Conservation (phyloP, 1,140 invertebrate genomes). For the Euwallacea similis region DNA sequence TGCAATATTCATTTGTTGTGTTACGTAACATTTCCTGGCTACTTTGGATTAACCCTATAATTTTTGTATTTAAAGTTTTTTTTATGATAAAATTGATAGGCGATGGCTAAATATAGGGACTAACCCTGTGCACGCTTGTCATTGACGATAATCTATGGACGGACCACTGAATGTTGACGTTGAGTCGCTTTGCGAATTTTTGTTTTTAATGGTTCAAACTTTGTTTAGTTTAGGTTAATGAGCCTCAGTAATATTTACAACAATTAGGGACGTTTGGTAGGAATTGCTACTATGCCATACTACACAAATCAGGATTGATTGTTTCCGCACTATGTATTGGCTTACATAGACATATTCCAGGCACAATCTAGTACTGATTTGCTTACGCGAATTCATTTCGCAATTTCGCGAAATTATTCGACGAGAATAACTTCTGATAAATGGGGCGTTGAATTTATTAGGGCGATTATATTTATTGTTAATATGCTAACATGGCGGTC, state of each 20-base stretch:
- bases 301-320: neutral
- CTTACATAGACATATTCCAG: slow-evolving; percentile 1
- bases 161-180: too few species aligned
- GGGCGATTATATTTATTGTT: slow-evolving; percentile 9
- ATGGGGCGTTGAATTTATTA: slow-evolving; percentile 11
- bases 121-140: too few species aligned
- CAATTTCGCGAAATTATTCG: slow-evolving; percentile 3
- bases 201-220: too few species aligned
- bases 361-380: slow-evolving; percentile 8
- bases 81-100: neutral
- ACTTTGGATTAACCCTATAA: too few species aligned
- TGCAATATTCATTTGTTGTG: too few species aligned
- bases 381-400: neutral
- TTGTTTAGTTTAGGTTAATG: too few species aligned
- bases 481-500: slow-evolving; percentile 10
- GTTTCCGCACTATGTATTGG: neutral
- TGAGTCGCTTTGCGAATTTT: too few species aligned
- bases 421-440: slow-evolving; percentile 11
- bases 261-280: too few species aligned
- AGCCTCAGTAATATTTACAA: too few species aligned
- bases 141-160: too few species aligned
- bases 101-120: neutral
- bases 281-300: neutral
- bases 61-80: neutral
- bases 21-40: too few species aligned